These are phyloP conservation scores for Cettia cetti DNA, from an alignment of 2,113 vertebrate species.

Conservation along the genomic window DNA sequence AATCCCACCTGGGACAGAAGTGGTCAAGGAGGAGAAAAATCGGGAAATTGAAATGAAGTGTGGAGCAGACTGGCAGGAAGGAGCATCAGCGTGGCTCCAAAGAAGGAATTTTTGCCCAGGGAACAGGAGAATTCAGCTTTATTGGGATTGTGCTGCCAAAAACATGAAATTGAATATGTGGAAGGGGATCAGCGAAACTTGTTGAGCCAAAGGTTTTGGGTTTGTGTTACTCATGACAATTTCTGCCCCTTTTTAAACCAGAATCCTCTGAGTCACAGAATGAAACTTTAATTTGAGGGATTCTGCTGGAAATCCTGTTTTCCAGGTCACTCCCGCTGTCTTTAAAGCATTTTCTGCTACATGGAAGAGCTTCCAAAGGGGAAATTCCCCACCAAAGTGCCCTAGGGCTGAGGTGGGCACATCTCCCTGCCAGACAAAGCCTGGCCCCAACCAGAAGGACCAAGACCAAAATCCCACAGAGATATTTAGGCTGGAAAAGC, in stretches of 20 bases:
- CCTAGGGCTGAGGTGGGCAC: background rate
- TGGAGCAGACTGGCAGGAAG: background rate
- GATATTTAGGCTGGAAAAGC: background rate
- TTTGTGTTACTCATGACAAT: background rate
- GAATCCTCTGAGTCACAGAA: background rate
- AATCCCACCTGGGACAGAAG: background rate
- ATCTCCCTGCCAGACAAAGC: background rate
- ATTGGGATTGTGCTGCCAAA: background rate
- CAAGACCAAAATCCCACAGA: background rate
- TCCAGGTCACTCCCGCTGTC: background rate
- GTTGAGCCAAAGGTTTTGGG: background rate
- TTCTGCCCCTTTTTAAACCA: background rate
- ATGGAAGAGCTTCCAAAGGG: background rate
- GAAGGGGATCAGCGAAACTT: background rate
- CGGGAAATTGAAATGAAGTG: background rate
- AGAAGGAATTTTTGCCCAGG: background rate
- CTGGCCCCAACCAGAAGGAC: background rate
- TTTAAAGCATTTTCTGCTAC: background rate
- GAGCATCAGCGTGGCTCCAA: background rate
- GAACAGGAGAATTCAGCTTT: background rate
- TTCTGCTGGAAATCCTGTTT: background rate
- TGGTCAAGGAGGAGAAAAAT: background rate
- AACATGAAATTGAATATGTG: accelerated
- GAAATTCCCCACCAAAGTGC: background rate
- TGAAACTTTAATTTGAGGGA: background rate